Percentiles rank a stretch among this genome's conserved stretches.
These are phyloP conservation scores for Drosophila kambysellisi DNA, from an alignment of 2,888 invertebrate genomes.

Conservation along the genomic window DNA sequence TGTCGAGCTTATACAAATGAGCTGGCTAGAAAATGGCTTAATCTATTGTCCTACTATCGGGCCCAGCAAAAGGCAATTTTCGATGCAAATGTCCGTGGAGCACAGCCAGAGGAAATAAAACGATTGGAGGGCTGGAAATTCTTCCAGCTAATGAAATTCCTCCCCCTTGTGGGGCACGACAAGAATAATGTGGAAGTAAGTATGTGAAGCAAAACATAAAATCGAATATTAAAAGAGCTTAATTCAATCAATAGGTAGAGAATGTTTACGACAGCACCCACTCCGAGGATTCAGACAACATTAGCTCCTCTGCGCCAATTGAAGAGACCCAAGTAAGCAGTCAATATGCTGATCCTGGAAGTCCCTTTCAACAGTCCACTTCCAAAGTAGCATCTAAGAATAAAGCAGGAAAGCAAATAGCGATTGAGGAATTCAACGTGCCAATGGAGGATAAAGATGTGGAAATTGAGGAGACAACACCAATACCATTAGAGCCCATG, in stretches of 20 bases:
- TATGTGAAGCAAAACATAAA: not conserved
- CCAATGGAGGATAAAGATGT: conserved; percentile 45
- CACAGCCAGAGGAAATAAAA: conserved; percentile 47
- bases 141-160: conserved; percentile 41
- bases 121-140: conserved; percentile 56
- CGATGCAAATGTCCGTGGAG: conserved; percentile 48
- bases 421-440: conserved; percentile 49
- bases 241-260: conserved; percentile 28
- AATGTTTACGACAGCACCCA: conserved; percentile 49
- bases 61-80: conserved; percentile 49
- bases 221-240: not conserved
- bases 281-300: conserved; percentile 47
- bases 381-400: not conserved
- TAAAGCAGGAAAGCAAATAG: conserved; percentile 10
- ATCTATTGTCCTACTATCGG: conserved; percentile 49
- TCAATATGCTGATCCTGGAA: not conserved
- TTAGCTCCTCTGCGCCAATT: conserved; percentile 7
- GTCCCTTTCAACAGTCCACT: not conserved
- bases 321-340: conserved; percentile 19
- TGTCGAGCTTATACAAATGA: conserved; percentile 52
- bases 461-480: conserved; percentile 46
- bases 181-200: conserved; percentile 44
- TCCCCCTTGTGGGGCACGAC: conserved; percentile 30
- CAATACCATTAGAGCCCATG: conserved; percentile 28
- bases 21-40: conserved; percentile 50